phyloP scores from a whole-genome alignment of 2,888 invertebrate genomes.

The Brachyptera risi region DNA sequence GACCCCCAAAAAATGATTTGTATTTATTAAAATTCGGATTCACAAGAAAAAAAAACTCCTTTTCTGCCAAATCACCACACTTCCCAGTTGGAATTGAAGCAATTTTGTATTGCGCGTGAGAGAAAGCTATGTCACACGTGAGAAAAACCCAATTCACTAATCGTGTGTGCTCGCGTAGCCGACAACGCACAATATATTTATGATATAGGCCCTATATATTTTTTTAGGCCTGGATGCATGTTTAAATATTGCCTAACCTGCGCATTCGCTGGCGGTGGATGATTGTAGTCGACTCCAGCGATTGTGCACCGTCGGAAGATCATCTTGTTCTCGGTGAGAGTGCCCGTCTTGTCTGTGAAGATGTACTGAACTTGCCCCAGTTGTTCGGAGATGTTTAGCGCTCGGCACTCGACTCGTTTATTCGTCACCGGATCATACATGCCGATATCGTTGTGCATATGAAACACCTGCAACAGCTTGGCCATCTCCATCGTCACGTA shows the following conservation, averaged over 20 bases:
- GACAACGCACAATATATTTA: too few relatives aligned
- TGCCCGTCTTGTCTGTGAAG: conserved; percentile 97
- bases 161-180: too few relatives aligned
- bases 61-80: too few relatives aligned
- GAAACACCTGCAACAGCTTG: conserved; percentile 91
- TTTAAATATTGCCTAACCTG: conserved; percentile 20
- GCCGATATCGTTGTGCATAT: conserved; percentile 86
- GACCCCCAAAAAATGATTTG: too few relatives aligned
- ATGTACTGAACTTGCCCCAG: conserved; percentile 92
- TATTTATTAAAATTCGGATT: too few relatives aligned
- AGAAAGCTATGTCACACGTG: too few relatives aligned
- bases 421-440: conserved; percentile 81
- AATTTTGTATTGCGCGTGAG: too few relatives aligned
- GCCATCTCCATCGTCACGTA: conserved; percentile 97
- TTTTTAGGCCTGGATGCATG: too few relatives aligned
- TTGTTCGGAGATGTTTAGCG: conserved; percentile 95
- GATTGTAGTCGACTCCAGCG: conserved; percentile 84
- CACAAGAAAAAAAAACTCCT: too few relatives aligned
- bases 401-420: conserved; percentile 82
- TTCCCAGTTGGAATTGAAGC: too few relatives aligned
- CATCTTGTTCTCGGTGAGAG: conserved; percentile 97
- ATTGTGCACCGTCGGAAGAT: conserved; percentile 88
- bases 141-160: too few relatives aligned
- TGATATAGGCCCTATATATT: too few relatives aligned
- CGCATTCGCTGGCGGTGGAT: conserved; percentile 61